Evolutionary conservation across 2,797 vertebrate species (phyloP).

Genomic region (Eupleurogrammus muticus): DNA sequence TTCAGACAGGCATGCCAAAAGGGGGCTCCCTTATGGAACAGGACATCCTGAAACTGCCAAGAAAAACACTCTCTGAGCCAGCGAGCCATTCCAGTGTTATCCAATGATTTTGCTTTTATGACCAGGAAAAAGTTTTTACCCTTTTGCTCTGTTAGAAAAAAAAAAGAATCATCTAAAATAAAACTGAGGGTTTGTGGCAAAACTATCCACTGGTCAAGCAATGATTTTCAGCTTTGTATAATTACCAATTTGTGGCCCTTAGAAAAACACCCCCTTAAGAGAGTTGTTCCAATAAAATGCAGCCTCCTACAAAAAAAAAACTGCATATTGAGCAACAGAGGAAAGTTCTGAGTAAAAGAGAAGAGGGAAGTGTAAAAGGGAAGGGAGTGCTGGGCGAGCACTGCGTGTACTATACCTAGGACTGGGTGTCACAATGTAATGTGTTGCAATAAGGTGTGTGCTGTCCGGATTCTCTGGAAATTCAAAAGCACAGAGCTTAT

Average conservation of each 20-base stretch:
- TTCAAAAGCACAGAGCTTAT: slow-evolving; percentile 61
- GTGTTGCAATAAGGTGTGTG: slow-evolving; percentile 85
- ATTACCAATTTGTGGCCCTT: slow-evolving; percentile 58
- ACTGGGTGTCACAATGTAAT: slow-evolving; percentile 78
- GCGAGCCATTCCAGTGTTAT: slow-evolving; percentile 75
- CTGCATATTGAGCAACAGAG: slow-evolving; percentile 70
- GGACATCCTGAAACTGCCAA: slow-evolving; percentile 81
- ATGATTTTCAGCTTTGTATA: slow-evolving; percentile 68
- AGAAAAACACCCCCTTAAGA: slow-evolving; percentile 48
- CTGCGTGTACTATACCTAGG: slow-evolving; percentile 69
- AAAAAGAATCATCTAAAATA: slow-evolving; percentile 50
- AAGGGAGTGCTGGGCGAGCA: slow-evolving; percentile 65
- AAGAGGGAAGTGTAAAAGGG: slow-evolving; percentile 81
- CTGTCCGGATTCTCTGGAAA: slow-evolving; percentile 82
- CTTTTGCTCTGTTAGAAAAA: slow-evolving; percentile 48
- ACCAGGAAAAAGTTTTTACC: slow-evolving; percentile 60
- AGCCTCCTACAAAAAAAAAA: slow-evolving; percentile 44
- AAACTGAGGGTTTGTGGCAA: slow-evolving; percentile 51
- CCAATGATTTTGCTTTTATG: slow-evolving; percentile 73
- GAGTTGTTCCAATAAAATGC: slow-evolving; percentile 65
- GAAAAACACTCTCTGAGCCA: slow-evolving; percentile 77
- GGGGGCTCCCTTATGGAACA: slow-evolving; percentile 82
- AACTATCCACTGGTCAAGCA: slow-evolving; percentile 59
- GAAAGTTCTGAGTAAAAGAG: slow-evolving; percentile 65
- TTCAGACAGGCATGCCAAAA: slow-evolving; percentile 66